Evolutionary conservation across 2,797 vertebrate genomes (phyloP).

Genomic region (Centropyge bicolor): DNA sequence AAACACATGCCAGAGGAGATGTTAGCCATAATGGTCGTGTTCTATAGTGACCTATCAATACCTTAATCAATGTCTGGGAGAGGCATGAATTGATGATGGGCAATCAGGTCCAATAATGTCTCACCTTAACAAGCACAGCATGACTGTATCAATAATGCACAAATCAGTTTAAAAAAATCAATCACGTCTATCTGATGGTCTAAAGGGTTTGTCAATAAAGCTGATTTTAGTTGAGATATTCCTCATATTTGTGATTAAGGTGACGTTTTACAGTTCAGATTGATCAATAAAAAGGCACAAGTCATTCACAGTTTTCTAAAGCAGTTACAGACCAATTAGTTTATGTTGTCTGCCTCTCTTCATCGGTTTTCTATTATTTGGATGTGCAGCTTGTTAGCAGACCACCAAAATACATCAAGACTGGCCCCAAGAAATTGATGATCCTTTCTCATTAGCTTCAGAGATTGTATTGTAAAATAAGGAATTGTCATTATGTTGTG

Average conservation of each 20-base stretch:
- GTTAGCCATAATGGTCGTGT: slow-evolving; percentile 30
- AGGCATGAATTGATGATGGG: slow-evolving; percentile 53
- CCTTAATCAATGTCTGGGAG: slow-evolving; percentile 64
- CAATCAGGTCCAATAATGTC: slow-evolving; percentile 58
- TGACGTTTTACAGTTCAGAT: slow-evolving; percentile 25
- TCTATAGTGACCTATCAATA: slow-evolving; percentile 63
- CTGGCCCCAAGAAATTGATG: background rate
- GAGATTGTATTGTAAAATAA: background rate
- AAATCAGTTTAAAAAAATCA: slow-evolving; percentile 48
- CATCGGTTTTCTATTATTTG: background rate
- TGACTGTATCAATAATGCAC: slow-evolving; percentile 40
- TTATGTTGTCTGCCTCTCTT: background rate
- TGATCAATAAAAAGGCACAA: background rate
- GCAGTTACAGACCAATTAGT: slow-evolving; percentile 6
- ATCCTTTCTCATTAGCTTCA: background rate
- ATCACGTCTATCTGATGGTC: slow-evolving; percentile 47
- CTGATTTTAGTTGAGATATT: slow-evolving; percentile 32
- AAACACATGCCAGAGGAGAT: slow-evolving; percentile 42
- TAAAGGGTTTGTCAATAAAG: slow-evolving; percentile 63
- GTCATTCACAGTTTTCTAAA: slow-evolving; percentile 21
- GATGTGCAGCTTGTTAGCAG: background rate
- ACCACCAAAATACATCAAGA: background rate
- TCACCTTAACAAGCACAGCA: slow-evolving; percentile 45
- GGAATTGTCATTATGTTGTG: background rate
- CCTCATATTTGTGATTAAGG: slow-evolving; percentile 27